Evolutionary conservation across 2,797 vertebrate species (phyloP), one percentile per base, ranked within the genome.

Genomic region (Oceanodroma leucorhoa): DNA sequence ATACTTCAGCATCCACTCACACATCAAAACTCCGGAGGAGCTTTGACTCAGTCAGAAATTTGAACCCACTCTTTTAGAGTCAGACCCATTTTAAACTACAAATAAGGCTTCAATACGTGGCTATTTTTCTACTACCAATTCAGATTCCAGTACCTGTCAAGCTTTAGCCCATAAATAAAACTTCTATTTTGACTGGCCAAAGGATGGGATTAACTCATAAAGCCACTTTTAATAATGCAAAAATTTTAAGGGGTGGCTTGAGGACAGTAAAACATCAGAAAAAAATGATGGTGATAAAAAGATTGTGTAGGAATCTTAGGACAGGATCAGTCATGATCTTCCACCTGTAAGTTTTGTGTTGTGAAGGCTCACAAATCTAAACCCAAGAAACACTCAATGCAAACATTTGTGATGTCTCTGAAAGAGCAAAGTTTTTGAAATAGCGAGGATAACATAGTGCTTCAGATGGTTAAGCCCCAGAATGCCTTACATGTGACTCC

Each of bases 391-490:
- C 5, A 60, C 8, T 8, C 61, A 90, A 73, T 8, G 17, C 20
- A 83, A 70, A 89, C 8, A 84, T 34, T 62, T 40, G 48, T 65
- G 38, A 70, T 67, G 60, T 71, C 83, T 92, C 73, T 92, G 77
- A 86, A 96, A 94, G 54, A 95, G 92, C 71, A 91, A 96, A 83
- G 73, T 36, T 89, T 85, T 79, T 83, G 57, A 87, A 93, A 83
- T 34, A 84, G n/a, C 6, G 9, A 89, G 41, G 57, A 60, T 50
- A 91, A 60, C 26, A 57, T 20, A 57, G 34, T 27, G 32, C 29
- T 83, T 89, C 48, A 80, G 36, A 66, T 26, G 24, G n/a, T 60
- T 84, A 96, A 88, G 45, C 29, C 40, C 41, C 69, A 41, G 23
- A 92, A 78, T 17, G 41, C 58, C 50, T 75, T 78, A 61, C 11